Evolutionary conservation across 2,888 invertebrate species (phyloP), one percentile per base, ranked within the genome.

Genomic region (Acleris laterana): DNA sequence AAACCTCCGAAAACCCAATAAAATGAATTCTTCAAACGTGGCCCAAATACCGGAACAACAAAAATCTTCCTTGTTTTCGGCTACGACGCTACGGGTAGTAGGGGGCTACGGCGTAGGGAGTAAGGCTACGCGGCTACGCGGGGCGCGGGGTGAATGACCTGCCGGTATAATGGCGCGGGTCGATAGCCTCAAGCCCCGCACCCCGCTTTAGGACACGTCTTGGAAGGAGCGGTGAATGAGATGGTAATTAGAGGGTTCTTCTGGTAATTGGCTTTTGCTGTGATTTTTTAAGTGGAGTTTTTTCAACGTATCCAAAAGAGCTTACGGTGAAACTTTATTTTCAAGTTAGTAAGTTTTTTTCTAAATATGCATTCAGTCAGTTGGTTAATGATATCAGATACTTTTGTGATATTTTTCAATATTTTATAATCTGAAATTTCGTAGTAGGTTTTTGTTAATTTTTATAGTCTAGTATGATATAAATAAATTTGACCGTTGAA

Each of bases 121-220:
- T 68, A 62, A 49, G 63, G 52, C 48, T 48, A 69, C 69, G 60
- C 55, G 53, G 72, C 73, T 78, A 78, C 79, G 81, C 80, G 82
- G 77, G 83, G 77, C 77, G 86, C 83, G 85, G 87, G 90, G 86
- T 90, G 86, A 89, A 90, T 81, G 89, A 85, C 90, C 90, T 77
- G 77, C 76, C 75, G 80, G 77, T 78, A 78, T 81, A 81, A 83
- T 81, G 79, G 80, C 78, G 80, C 81, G 79, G 90, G 90, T 91
- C 91, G 91, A 90, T 91, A 91, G 76, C 86, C 85, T 75, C 73
- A 68, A 71, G 65, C 69, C 75, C 70, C 74, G 69, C 66, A 63
- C 69, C 73, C 65, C 55, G 59, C 49, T 46, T 72, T 69, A 68
- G 71, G 70, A 69, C 66, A 66, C 66, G 61, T 66, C 66, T 62